Conservation (phyloP, 2,888 invertebrate genomes). For the Eupithecia subfuscata region DNA sequence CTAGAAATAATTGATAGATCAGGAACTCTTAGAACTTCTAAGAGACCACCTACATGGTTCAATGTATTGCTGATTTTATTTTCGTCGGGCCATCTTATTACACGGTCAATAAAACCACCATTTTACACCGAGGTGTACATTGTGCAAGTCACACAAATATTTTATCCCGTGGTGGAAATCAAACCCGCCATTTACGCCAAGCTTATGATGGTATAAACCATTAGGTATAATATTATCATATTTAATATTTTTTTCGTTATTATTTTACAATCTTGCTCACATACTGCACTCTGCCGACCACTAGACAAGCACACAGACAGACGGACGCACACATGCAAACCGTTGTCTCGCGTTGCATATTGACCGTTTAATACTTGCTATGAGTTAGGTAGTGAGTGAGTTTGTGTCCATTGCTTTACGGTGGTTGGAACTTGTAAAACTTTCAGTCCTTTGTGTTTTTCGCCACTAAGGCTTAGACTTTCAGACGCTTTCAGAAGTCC, state of each 20-base stretch:
- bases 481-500: neutral
- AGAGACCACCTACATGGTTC: neutral
- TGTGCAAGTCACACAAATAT: neutral
- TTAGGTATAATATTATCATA: too few relatives aligned
- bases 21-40: neutral
- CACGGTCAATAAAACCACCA: neutral
- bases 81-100: neutral
- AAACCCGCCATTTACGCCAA: neutral
- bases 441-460: neutral
- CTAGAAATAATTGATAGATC: neutral
- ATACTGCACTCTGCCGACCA: conserved; percentile 55
- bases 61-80: neutral
- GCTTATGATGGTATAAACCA: neutral
- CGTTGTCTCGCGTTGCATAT: conserved; percentile 64
- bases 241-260: too few relatives aligned
- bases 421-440: neutral
- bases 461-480: neutral
- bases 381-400: conserved; percentile 60
- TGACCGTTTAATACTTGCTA: conserved; percentile 71
- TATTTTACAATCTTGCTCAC: conserved; percentile 38
- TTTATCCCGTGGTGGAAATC: neutral
- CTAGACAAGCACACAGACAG: conserved; percentile 62
- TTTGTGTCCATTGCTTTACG: conserved; percentile 50
- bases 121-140: neutral
- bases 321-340: conserved; percentile 56